Conservation (phyloP, 30 jellyfish, hydroid and myxozoan species). For the Clytia hemisphaerica region DNA sequence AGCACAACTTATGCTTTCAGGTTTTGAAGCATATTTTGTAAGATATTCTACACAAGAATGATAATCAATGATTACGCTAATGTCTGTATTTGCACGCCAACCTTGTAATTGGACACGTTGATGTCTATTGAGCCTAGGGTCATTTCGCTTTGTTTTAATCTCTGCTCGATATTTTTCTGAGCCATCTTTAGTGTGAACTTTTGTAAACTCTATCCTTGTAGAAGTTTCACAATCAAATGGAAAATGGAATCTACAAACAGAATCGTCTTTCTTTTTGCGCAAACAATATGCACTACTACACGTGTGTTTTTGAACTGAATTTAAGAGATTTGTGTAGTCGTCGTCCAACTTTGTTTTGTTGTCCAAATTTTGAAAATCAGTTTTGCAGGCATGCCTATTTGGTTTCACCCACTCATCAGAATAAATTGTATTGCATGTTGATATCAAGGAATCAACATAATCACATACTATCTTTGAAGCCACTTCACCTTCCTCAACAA, state of each 20-base stretch:
- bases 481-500: not conserved
- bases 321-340: constrained; percentile 23
- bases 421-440: not conserved
- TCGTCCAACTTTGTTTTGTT: not conserved
- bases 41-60: constrained; percentile 34
- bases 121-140: constrained; percentile 16
- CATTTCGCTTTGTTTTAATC: constrained; percentile 19
- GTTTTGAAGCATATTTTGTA: constrained; percentile 42
- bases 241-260: constrained; percentile 9
- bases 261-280: not conserved
- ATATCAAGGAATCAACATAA: not conserved
- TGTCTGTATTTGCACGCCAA: constrained; percentile 29
- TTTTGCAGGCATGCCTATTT: constrained; percentile 5
- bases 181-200: not conserved
- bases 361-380: not conserved
- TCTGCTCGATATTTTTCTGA: constrained; percentile 11
- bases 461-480: not conserved
- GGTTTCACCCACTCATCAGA: constrained; percentile 7
- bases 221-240: constrained; percentile 6
- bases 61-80: constrained; percentile 10
- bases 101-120: constrained; percentile 28
- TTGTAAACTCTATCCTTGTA: constrained; percentile 4
- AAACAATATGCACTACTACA: constrained; percentile 24
- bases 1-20: constrained; percentile 7
- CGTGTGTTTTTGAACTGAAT: constrained; percentile 32